These are phyloP conservation scores for Hucho hucho DNA, from an alignment of 2,113 vertebrate genomes.

Conservation along the genomic window DNA sequence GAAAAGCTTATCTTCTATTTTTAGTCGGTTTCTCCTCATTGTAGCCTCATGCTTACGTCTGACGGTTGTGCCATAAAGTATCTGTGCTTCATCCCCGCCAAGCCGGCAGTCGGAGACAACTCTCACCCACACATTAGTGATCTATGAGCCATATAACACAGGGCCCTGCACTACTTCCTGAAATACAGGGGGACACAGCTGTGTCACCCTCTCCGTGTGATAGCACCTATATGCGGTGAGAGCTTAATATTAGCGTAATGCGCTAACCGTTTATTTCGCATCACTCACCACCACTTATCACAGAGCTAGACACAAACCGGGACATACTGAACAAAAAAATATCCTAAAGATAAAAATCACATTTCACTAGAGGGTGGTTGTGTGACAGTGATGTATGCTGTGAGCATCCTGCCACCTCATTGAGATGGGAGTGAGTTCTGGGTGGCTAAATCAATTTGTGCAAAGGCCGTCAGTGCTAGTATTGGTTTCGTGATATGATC, in stretches of 20 bases:
- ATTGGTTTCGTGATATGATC: conserved; percentile 70
- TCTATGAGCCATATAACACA: conserved; percentile 51
- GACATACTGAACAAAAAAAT: conserved; percentile 30
- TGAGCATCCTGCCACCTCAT: conserved; percentile 61
- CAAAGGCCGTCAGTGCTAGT: conserved; percentile 57
- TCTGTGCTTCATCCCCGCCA: conserved; percentile 47
- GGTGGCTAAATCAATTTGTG: conserved; percentile 73
- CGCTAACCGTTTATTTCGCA: conserved; percentile 48
- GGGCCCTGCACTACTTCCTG: conserved; percentile 38
- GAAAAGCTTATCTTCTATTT: conserved; percentile 63
- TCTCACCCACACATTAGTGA: conserved; percentile 64
- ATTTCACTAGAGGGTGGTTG: conserved; percentile 69
- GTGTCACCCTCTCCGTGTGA: conserved; percentile 34
- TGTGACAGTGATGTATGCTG: conserved; percentile 72
- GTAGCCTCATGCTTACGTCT: conserved; percentile 61
- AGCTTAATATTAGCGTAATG: conserved; percentile 57
- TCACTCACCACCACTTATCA: conserved; percentile 52
- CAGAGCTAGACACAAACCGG: conserved; percentile 23
- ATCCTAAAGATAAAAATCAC: conserved; percentile 73
- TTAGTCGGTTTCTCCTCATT: conserved; percentile 58
- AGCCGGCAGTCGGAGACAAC: conserved; percentile 59
- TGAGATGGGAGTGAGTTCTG: conserved; percentile 64
- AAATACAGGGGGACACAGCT: conserved; percentile 36
- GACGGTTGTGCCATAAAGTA: conserved; percentile 56
- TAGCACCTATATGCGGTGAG: conserved; percentile 45